A percentile compares a stretch with the other conserved stretches of the same genome.
These are phyloP conservation scores for Misgurnus mizolepis DNA, from an alignment of 2,113 vertebrate species.

Conservation along the genomic window DNA sequence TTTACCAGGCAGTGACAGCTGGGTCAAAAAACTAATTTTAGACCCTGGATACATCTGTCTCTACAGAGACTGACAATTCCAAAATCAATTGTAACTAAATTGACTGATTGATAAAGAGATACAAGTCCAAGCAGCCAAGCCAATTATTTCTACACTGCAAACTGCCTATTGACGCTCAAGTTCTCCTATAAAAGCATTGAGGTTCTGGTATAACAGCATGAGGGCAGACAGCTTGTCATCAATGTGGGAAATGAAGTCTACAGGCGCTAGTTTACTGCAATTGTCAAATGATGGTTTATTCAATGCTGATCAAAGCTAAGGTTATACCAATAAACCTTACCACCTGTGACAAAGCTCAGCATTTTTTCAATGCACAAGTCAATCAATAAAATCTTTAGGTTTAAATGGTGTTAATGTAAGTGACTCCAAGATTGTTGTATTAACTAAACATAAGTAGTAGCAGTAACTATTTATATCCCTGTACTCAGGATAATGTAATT, in stretches of 20 bases:
- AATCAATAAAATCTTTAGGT: too few species aligned
- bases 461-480: too few species aligned
- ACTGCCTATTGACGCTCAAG: conserved; percentile 31
- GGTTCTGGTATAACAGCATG: background rate
- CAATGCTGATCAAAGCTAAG: background rate
- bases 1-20: too few species aligned
- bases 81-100: conserved; percentile 1
- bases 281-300: background rate
- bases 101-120: conserved; percentile 2
- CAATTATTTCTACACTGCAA: background rate
- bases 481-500: background rate
- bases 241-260: background rate
- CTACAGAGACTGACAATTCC: background rate
- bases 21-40: too few species aligned
- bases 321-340: too few species aligned
- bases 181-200: background rate
- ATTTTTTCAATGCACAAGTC: too few species aligned
- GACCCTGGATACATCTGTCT: background rate
- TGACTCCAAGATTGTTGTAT: too few species aligned
- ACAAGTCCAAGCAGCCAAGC: background rate
- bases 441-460: too few species aligned
- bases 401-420: too few species aligned
- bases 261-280: background rate
- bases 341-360: background rate
- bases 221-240: background rate